A percentile compares a stretch with the other conserved stretches of the same genome.
These are phyloP conservation scores for Gnathonemus echidnorhynchus DNA, from an alignment of 2,113 vertebrate species.

Conservation along the genomic window DNA sequence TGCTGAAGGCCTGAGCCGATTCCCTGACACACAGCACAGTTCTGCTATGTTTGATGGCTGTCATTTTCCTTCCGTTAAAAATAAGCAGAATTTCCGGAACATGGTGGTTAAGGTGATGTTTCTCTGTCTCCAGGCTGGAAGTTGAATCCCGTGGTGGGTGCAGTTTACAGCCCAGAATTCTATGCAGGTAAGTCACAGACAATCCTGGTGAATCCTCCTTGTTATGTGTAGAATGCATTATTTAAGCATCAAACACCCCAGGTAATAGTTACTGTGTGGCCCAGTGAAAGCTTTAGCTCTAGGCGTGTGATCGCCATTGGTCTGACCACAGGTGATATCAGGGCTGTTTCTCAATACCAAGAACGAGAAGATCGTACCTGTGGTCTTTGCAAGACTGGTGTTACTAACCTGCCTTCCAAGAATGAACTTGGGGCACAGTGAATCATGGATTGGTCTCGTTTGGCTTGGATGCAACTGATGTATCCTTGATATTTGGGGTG, in stretches of 20 bases:
- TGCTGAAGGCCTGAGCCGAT: not conserved
- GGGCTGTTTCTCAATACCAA: not conserved
- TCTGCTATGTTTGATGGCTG: not conserved
- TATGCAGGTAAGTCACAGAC: constrained; percentile 82
- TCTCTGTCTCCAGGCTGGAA: constrained; percentile 80
- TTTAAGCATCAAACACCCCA: not conserved
- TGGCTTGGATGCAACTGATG: not conserved
- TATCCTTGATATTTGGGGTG: not conserved
- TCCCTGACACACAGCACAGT: not conserved
- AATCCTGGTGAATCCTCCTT: not conserved
- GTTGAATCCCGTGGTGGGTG: constrained; percentile 96
- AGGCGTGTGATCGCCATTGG: not conserved
- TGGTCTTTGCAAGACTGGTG: not conserved
- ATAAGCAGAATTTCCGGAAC: not conserved
- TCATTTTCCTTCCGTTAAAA: not conserved
- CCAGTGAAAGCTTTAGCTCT: not conserved
- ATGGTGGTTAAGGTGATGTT: not conserved
- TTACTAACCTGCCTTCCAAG: not conserved
- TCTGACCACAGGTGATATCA: not conserved
- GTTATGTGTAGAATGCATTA: not conserved
- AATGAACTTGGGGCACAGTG: not conserved
- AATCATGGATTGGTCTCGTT: not conserved
- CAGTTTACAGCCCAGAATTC: constrained; percentile 97
- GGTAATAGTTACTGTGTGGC: not conserved
- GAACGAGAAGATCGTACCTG: not conserved